phyloP scores from a whole-genome alignment of 92 coral and sea anemone genomes.

The Epizoanthus scotinus region DNA sequence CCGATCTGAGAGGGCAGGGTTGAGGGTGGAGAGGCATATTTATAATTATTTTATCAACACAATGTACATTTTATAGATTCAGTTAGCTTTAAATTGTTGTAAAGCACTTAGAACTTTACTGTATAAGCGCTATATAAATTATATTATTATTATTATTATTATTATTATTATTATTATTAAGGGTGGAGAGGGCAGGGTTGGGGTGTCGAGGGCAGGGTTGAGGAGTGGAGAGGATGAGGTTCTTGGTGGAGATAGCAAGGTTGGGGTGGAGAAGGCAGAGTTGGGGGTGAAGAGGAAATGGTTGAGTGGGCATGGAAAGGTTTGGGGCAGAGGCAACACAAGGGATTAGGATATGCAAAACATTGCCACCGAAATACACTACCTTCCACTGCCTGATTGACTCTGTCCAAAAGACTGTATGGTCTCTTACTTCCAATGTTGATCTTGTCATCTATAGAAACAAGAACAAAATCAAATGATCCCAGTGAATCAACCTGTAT shows the following conservation, averaged over 20 bases:
- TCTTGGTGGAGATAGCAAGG: too few species aligned
- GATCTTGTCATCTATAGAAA: slow-evolving; percentile 46
- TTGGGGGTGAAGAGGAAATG: not conserved
- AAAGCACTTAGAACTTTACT: too few species aligned
- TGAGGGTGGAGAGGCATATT: too few species aligned
- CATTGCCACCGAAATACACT: not conserved
- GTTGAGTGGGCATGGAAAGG: too few species aligned
- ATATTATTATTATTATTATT: too few species aligned
- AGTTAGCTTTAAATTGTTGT: too few species aligned
- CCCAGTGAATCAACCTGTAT: too few species aligned
- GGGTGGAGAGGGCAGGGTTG: not conserved
- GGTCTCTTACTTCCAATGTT: slow-evolving; percentile 61
- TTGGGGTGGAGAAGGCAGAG: not conserved
- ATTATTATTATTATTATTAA: too few species aligned
- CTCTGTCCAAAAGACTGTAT: slow-evolving; percentile 69
- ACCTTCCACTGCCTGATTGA: slow-evolving; percentile 76
- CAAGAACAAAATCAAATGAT: not conserved
- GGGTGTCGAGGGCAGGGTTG: not conserved
- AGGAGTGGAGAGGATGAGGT: not conserved
- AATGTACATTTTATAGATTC: too few species aligned
- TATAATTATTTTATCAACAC: too few species aligned
- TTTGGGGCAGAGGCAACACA: not conserved
- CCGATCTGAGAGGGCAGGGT: too few species aligned
- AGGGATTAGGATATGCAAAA: not conserved
- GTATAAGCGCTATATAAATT: too few species aligned